Conservation (phyloP, 1,140 invertebrate species). For the Triops longicaudatus region DNA sequence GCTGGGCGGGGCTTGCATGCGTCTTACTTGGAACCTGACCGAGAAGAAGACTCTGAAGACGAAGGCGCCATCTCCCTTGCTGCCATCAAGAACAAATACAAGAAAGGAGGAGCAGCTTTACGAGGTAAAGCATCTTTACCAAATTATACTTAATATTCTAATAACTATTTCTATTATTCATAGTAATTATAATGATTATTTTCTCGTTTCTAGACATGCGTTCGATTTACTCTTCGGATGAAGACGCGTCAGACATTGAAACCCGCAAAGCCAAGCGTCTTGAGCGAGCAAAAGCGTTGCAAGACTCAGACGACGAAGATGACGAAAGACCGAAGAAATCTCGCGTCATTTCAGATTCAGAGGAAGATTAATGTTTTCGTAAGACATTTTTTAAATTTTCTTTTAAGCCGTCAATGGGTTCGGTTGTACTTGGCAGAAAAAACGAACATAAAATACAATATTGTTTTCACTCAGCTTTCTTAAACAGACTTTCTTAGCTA, state of each 20-base stretch:
- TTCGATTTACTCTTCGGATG: slow-evolving; percentile 82
- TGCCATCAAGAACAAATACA: slow-evolving; percentile 92
- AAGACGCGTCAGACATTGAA: slow-evolving; percentile 80
- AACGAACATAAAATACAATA: slow-evolving; percentile 8
- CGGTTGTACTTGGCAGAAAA: not conserved
- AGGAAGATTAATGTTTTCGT: not conserved
- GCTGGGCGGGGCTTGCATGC: slow-evolving; percentile 48
- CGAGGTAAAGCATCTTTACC: slow-evolving; percentile 50
- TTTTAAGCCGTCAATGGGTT: slow-evolving; percentile 12
- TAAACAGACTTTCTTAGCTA: not conserved
- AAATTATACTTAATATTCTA: too few relatives aligned
- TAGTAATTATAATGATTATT: too few relatives aligned
- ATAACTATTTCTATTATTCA: too few relatives aligned
- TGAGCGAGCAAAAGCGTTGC: slow-evolving; percentile 68
- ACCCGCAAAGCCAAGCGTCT: slow-evolving; percentile 58
- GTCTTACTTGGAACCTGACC: slow-evolving; percentile 52
- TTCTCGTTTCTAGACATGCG: slow-evolving; percentile 35
- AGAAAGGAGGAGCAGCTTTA: slow-evolving; percentile 46
- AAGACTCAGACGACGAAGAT: slow-evolving; percentile 67
- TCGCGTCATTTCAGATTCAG: slow-evolving; percentile 21
- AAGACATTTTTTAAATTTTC: not conserved
- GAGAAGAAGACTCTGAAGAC: slow-evolving; percentile 74
- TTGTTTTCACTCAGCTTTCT: not conserved
- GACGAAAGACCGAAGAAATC: slow-evolving; percentile 23
- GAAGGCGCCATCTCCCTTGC: slow-evolving; percentile 82